Base-by-base conservation (phyloP, 1,140 invertebrate genomes). In the Drosophila punjabiensis region DNA sequence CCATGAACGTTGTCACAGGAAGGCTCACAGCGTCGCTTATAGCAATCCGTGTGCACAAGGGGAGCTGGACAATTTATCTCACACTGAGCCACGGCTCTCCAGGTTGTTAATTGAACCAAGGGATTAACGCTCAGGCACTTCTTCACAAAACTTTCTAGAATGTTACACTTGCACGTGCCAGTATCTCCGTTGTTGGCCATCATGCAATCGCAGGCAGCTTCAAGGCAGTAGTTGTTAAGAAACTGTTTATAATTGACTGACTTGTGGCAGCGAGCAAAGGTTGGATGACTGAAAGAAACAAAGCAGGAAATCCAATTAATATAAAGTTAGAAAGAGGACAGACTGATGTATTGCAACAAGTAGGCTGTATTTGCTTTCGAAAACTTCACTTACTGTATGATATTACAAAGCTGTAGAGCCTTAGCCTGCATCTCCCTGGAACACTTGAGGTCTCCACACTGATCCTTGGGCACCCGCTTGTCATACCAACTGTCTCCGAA, bases 11-110 rank as follows among this genome's bases (percentile, higher is more conserved):
- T 95, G 53, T 95, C 94, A 82, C 97, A 98, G 1, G 95, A 95
- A 4, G 95, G 95, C 87, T 97, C 97, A 92, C 97, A 98, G 53
- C 94, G 92, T 58, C 94, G 94, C 69, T 95, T 95, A 91, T 96
- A 97, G 88, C 97, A 98, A 83, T 97, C 97, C 53, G 96, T 95
- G 91, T 97, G 96, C 3, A 97, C 95, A 28, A 97, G 94, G 0
- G 96, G 96, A 0, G 96, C 73, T 1, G 95, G 94, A 81, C 97
- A 98, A 18, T 94, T 93, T 7, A 95, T 95, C 69, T 96, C 91
- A 52, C 93, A 93, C 35, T 93, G 94, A 24, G 95, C 93, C 43
- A 95, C 93, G 5, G 95, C 94, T 82, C 97, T 95, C 97, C 97
- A 98, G 41, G 94, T 94, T 5, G 94, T 94, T 5, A 97, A 76